Evolutionary conservation across 2,888 invertebrate genomes (phyloP).

Genomic region (Mythimna lalbum): DNA sequence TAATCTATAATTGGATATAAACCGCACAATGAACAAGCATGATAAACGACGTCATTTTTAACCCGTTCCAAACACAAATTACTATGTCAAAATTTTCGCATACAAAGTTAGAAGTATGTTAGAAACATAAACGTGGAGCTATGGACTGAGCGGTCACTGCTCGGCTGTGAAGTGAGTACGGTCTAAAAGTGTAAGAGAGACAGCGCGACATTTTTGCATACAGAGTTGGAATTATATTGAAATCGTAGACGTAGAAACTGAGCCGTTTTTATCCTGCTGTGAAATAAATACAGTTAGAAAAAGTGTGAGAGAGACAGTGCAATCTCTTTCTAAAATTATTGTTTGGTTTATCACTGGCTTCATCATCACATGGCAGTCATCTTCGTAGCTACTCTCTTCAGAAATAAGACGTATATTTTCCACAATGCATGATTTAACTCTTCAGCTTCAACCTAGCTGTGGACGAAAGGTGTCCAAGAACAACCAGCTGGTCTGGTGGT

Average conservation of each 20-base stretch:
- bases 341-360: too few species aligned
- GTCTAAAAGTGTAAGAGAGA: neutral
- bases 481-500: too few species aligned
- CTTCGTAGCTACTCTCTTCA: neutral
- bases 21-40: slow-evolving; percentile 23
- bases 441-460: neutral
- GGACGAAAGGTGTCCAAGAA: neutral
- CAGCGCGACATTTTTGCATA: slow-evolving; percentile 17
- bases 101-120: slow-evolving; percentile 25
- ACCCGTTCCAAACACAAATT: slow-evolving; percentile 44
- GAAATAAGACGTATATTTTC: neutral
- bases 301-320: neutral
- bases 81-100: slow-evolving; percentile 40
- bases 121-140: neutral
- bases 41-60: slow-evolving; percentile 45
- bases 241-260: neutral
- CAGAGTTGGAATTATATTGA: slow-evolving; percentile 21
- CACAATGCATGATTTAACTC: neutral
- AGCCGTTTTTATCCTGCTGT: neutral
- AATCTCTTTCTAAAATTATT: neutral
- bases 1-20: slow-evolving; percentile 18
- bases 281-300: neutral
- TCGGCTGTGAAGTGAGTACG: neutral
- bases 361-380: too few species aligned
- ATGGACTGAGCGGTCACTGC: neutral